phyloP scores from a whole-genome alignment of 1,140 invertebrate genomes.

The Stegodyphus dumicola region DNA sequence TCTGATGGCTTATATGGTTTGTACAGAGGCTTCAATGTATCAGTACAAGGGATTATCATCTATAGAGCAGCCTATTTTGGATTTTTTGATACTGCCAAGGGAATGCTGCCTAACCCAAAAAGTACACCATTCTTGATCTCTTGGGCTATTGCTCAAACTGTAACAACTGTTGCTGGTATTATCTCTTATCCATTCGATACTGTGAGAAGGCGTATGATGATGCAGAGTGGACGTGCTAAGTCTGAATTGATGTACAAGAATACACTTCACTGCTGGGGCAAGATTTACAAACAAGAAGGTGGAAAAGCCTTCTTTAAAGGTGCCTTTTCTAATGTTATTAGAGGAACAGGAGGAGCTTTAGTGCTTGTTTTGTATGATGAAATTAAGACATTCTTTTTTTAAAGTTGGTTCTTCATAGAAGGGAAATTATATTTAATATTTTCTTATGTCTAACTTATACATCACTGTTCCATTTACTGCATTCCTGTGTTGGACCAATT shows the following conservation, averaged over 20 bases:
- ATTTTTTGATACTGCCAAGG: constrained; percentile 92
- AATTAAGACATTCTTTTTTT: constrained; percentile 75
- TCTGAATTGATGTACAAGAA: constrained; percentile 83
- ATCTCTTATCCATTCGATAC: constrained; percentile 95
- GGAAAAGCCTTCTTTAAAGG: constrained; percentile 83
- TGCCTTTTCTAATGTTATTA: constrained; percentile 81
- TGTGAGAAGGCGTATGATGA: constrained; percentile 92
- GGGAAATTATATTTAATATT: neutral
- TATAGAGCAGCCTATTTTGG: constrained; percentile 91
- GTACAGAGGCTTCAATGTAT: constrained; percentile 93
- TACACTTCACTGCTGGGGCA: constrained; percentile 84
- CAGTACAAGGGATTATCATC: constrained; percentile 80
- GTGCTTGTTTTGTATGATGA: constrained; percentile 84
- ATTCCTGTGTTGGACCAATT: neutral
- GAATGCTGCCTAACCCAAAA: constrained; percentile 84
- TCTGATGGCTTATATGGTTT: constrained; percentile 85
- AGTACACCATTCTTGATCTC: constrained; percentile 85
- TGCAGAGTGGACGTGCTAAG: constrained; percentile 83
- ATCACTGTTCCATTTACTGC: neutral
- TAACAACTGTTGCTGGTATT: constrained; percentile 88
- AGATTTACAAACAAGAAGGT: constrained; percentile 81
- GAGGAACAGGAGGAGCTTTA: constrained; percentile 83
- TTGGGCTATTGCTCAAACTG: constrained; percentile 86
- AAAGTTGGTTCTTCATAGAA: constrained; percentile 5
- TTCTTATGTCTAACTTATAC: neutral